Percentiles rank a stretch among this genome's conserved stretches.
Evolutionary conservation across 2,113 vertebrate genomes (phyloP).

Genomic region (Camelus bactrianus): DNA sequence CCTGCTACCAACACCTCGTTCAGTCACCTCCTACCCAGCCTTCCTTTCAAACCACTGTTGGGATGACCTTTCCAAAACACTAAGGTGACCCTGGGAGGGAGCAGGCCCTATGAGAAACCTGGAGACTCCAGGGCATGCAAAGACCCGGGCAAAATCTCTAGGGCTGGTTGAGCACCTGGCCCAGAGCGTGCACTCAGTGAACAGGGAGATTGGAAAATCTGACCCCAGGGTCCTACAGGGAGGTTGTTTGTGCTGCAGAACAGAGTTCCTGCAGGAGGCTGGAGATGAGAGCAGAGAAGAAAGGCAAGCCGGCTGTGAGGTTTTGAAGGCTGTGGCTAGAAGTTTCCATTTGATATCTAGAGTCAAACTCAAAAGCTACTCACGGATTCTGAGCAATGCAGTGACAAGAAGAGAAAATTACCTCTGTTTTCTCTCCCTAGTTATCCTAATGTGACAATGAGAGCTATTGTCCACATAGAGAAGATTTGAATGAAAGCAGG

Average conservation of each 20-base stretch:
- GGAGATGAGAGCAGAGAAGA: background rate
- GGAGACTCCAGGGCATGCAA: background rate
- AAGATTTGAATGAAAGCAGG: constrained; percentile 31
- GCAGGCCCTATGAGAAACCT: background rate
- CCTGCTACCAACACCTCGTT: background rate
- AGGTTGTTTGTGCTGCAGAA: background rate
- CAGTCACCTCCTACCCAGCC: background rate
- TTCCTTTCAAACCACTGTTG: background rate
- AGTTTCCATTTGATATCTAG: background rate
- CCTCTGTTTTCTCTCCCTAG: constrained; percentile 58
- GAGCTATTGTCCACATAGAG: background rate
- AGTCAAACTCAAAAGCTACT: constrained; percentile 21
- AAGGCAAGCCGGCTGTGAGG: background rate
- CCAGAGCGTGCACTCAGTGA: background rate
- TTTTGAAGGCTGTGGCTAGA: background rate
- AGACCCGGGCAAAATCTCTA: background rate
- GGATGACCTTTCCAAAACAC: background rate
- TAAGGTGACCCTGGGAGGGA: background rate
- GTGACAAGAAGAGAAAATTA: constrained; percentile 50
- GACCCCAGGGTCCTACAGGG: background rate
- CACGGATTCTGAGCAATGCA: constrained; percentile 31
- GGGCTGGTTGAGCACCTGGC: background rate
- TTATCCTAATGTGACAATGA: constrained; percentile 57
- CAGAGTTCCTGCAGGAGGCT: too few relatives aligned
- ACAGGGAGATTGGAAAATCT: background rate